Evolutionary conservation across 2,888 invertebrate species (phyloP).

Genomic region (Rhopalosiphum nymphaeae): DNA sequence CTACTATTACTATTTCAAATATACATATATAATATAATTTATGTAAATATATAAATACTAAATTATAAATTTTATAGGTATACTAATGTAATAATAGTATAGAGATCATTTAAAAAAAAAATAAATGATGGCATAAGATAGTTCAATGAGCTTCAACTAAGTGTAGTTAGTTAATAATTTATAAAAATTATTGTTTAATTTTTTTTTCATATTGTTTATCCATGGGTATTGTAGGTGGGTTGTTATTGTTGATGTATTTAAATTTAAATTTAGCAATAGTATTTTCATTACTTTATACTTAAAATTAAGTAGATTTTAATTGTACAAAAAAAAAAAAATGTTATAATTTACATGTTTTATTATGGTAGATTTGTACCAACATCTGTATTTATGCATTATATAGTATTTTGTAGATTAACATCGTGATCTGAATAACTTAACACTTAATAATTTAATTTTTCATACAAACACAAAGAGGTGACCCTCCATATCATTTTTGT

Average conservation of each 20-base stretch:
- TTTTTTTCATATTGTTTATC: conserved; percentile 14
- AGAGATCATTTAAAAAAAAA: conserved; percentile 19
- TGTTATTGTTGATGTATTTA: conserved; percentile 35
- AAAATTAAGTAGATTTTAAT: conserved; percentile 24
- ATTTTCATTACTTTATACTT: conserved; percentile 46
- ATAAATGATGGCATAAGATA: conserved; percentile 11
- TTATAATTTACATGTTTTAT: conserved; percentile 26
- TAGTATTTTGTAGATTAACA: conserved; percentile 32
- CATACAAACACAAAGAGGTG: background rate
- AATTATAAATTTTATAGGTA: conserved; percentile 12
- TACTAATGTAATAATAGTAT: conserved; percentile 35
- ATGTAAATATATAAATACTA: conserved; percentile 40
- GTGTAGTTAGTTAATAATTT: conserved; percentile 18
- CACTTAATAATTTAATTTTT: conserved; percentile 24
- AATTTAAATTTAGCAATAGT: conserved; percentile 50
- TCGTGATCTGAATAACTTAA: conserved; percentile 29
- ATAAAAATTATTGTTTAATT: conserved; percentile 35
- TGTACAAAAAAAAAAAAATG: conserved; percentile 16
- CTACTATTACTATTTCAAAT: conserved; percentile 15
- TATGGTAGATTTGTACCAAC: conserved; percentile 15
- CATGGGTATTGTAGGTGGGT: conserved; percentile 39
- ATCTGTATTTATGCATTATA: conserved; percentile 47
- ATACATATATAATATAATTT: conserved; percentile 6
- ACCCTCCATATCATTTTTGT: conserved; percentile 42
- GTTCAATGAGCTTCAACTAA: conserved; percentile 42